These are phyloP conservation scores for Piscicola geometra DNA, from an alignment of 2,888 invertebrate species.

Conservation along the genomic window DNA sequence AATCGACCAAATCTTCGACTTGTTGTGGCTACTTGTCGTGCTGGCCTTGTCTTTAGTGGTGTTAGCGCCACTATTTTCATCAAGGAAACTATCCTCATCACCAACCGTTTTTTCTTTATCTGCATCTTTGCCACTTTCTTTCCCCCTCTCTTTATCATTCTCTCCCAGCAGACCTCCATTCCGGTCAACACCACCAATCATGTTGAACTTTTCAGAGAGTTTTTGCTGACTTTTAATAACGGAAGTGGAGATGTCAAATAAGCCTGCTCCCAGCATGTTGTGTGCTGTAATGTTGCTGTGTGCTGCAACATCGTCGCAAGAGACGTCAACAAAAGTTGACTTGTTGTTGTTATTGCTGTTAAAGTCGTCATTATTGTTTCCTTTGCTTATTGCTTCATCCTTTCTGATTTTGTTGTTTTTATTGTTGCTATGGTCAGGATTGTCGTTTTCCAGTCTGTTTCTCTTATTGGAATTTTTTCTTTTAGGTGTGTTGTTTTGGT, in stretches of 20 bases:
- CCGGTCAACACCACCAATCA: neutral
- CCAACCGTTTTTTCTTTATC: neutral
- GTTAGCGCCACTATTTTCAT: neutral
- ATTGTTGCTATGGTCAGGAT: neutral
- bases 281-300: neutral
- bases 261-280: neutral
- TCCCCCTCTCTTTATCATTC: neutral
- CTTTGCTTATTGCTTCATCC: too few relatives aligned
- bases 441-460: neutral
- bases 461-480: neutral
- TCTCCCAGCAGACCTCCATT: too few relatives aligned
- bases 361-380: too few relatives aligned
- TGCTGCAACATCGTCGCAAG: neutral
- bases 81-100: neutral
- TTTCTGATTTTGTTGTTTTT: too few relatives aligned
- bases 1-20: slow-evolving; percentile 52
- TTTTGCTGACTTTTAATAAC: neutral
- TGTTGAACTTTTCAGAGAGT: neutral
- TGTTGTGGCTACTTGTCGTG: slow-evolving; percentile 18
- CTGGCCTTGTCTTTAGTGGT: neutral
- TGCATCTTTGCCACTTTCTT: neutral
- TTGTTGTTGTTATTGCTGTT: too few relatives aligned
- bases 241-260: neutral
- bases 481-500: too few relatives aligned
- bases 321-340: neutral